These are phyloP conservation scores for Colossoma macropomum DNA, from an alignment of 2,113 vertebrate genomes.

Conservation along the genomic window DNA sequence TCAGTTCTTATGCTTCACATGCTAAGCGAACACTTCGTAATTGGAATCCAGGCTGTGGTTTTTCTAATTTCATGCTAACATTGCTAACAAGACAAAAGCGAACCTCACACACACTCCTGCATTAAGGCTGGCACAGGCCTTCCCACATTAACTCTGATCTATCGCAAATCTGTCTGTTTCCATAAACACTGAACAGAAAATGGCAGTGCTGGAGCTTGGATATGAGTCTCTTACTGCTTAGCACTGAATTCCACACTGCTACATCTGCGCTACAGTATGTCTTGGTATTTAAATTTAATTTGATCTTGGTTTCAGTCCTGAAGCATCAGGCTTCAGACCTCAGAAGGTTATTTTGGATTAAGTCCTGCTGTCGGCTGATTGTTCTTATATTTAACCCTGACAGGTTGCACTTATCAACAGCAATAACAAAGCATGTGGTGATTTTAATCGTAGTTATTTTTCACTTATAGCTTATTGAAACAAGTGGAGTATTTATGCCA, in stretches of 20 bases:
- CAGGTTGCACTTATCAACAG: not conserved
- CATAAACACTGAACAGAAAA: conserved; percentile 38
- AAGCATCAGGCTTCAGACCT: conserved; percentile 69
- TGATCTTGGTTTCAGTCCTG: conserved; percentile 66
- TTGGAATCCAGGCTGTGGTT: conserved; percentile 40
- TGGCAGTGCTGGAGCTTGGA: conserved; percentile 25
- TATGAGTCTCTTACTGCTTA: conserved; percentile 1
- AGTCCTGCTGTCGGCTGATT: conserved; percentile 62
- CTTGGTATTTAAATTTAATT: conserved; percentile 65
- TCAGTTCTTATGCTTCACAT: conserved; percentile 8
- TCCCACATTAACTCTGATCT: conserved; percentile 33
- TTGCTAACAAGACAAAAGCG: conserved; percentile 10
- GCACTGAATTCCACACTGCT: conserved; percentile 30
- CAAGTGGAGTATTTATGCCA: no score
- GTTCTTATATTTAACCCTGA: conserved; percentile 19
- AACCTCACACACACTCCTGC: conserved; percentile 19
- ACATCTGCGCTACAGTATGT: conserved; percentile 18
- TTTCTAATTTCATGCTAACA: conserved; percentile 3
- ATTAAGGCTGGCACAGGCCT: not conserved
- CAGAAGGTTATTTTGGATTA: conserved; percentile 64
- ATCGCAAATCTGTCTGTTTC: conserved; percentile 49
- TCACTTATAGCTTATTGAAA: no score
- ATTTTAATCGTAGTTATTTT: not conserved
- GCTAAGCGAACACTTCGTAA: conserved; percentile 2
- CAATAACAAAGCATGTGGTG: not conserved